These are phyloP conservation scores for Orthonevra nobilis DNA, from an alignment of 2,888 invertebrate genomes.

Conservation along the genomic window DNA sequence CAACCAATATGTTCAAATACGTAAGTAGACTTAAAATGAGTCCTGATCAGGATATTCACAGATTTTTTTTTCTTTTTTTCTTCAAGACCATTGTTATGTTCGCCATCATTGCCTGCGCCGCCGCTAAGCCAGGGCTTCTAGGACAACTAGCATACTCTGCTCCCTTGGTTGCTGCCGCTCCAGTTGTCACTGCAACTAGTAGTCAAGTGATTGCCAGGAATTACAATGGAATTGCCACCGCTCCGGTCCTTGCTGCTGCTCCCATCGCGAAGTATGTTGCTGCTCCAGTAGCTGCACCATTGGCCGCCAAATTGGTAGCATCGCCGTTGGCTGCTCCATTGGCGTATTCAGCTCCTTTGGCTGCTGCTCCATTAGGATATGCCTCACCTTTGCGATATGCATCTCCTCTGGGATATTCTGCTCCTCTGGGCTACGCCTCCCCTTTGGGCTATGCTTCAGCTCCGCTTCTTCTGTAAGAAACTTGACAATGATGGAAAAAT, in stretches of 20 bases:
- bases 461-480: constrained; percentile 28
- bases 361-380: too few relatives aligned
- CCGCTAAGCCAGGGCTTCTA: constrained; percentile 57
- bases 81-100: constrained; percentile 54
- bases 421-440: constrained; percentile 30
- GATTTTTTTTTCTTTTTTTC: neutral
- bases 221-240: constrained; percentile 52
- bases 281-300: constrained; percentile 12
- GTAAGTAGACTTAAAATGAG: constrained; percentile 12
- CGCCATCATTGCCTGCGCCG: constrained; percentile 53
- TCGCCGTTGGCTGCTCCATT: constrained; percentile 22
- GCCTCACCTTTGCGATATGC: neutral
- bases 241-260: constrained; percentile 81
- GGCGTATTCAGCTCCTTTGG: constrained; percentile 22
- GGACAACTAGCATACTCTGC: constrained; percentile 72
- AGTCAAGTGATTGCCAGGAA: constrained; percentile 72
- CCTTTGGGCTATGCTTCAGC: constrained; percentile 28
- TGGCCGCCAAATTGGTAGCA: too few relatives aligned
- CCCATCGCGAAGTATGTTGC: constrained; percentile 4
- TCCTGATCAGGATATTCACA: neutral
- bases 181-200: constrained; percentile 74
- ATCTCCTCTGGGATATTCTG: constrained; percentile 32
- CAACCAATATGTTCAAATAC: constrained; percentile 41
- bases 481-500: too few relatives aligned
- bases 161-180: constrained; percentile 51